Conservation (phyloP, 1,140 invertebrate species). For the Lordiphosa mommai region DNA sequence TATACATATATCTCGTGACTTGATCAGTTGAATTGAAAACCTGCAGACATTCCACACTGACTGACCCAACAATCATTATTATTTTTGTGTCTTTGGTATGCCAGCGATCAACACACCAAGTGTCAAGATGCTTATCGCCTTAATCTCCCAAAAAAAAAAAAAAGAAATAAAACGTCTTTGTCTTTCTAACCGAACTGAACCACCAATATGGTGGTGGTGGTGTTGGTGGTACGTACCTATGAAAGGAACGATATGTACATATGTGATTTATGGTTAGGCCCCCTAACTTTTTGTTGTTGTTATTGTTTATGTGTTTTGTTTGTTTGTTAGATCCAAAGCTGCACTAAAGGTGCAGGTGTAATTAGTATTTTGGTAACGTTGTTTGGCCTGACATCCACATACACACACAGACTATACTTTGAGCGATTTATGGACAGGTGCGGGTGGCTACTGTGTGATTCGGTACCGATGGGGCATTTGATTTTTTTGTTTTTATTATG, state of each 20-base stretch:
- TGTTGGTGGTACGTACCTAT: conserved; percentile 37
- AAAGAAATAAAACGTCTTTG: not conserved
- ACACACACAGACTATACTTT: conserved; percentile 4
- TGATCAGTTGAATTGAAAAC: too few relatives aligned
- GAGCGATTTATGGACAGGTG: conserved; percentile 68
- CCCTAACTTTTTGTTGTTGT: not conserved
- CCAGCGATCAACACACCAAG: conserved; percentile 8
- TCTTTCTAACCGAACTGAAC: not conserved
- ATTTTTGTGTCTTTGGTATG: conserved; percentile 12
- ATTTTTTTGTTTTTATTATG: conserved; percentile 31
- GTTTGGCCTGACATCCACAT: conserved; percentile 2
- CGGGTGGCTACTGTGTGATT: conserved; percentile 35
- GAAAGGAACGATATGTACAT: conserved; percentile 9
- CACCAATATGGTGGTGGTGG: conserved; percentile 9
- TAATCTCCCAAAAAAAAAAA: not conserved
- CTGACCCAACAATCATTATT: conserved; percentile 13
- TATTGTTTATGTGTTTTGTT: not conserved
- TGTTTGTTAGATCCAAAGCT: not conserved
- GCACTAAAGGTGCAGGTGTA: conserved; percentile 7
- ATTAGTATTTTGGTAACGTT: conserved; percentile 46
- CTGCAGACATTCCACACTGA: too few relatives aligned
- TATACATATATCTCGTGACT: too few relatives aligned
- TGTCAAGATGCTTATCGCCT: conserved; percentile 22
- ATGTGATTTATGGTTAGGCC: conserved; percentile 15
- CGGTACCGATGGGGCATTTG: too few relatives aligned